Evolutionary conservation across 2,888 invertebrate species (phyloP).

Genomic region (Unio delphinus): DNA sequence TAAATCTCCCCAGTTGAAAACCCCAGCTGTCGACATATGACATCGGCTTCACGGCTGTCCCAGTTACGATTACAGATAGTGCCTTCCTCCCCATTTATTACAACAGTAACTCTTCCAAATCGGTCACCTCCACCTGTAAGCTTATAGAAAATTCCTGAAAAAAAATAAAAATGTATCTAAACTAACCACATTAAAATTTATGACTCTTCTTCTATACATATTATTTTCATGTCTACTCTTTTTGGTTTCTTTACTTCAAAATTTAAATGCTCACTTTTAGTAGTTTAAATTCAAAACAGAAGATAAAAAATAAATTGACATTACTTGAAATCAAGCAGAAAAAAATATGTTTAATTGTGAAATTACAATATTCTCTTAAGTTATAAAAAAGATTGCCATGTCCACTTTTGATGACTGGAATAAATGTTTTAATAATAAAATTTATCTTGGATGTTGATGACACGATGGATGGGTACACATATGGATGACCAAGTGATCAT

Average conservation of each 20-base stretch:
- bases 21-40: conserved; percentile 68
- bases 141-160: conserved; percentile 46
- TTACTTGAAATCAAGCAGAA: too few species aligned
- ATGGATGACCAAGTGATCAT: too few species aligned
- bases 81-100: conserved; percentile 80
- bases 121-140: conserved; percentile 43
- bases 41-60: conserved; percentile 80
- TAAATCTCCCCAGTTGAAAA: conserved; percentile 49
- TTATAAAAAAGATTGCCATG: too few species aligned
- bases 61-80: conserved; percentile 83
- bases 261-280: not conserved
- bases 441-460: too few species aligned
- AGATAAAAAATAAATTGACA: not conserved
- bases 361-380: too few species aligned
- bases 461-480: too few species aligned
- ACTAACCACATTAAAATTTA: not conserved
- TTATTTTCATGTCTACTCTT: too few species aligned
- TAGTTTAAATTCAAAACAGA: not conserved
- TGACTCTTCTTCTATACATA: too few species aligned
- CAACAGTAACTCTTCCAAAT: conserved; percentile 76
- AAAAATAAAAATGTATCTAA: not conserved
- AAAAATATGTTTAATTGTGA: too few species aligned
- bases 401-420: too few species aligned
- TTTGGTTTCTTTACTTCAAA: too few species aligned
- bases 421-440: too few species aligned